These are phyloP conservation scores for Taenioides sp. DNA, from an alignment of 2,797 vertebrate genomes.

Conservation along the genomic window DNA sequence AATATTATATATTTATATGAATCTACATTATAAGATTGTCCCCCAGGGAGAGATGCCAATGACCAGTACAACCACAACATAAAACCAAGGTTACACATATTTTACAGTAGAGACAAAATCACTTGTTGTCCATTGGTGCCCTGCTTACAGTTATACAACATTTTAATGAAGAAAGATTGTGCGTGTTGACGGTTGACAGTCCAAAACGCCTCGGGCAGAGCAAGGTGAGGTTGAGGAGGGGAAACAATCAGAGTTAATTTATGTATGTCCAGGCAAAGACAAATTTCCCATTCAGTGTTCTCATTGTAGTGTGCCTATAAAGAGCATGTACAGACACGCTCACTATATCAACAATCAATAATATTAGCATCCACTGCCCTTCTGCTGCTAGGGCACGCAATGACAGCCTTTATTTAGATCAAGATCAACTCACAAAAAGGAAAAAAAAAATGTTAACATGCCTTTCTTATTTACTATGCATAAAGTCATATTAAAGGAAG, in stretches of 20 bases:
- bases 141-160: constrained; percentile 9
- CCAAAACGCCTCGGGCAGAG: constrained; percentile 18
- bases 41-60: background rate
- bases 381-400: constrained; percentile 4
- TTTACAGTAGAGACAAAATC: background rate
- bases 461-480: background rate
- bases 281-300: constrained; percentile 17
- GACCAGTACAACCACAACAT: background rate
- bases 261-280: constrained; percentile 11
- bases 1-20: background rate
- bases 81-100: constrained; percentile 9
- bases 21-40: background rate
- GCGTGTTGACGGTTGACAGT: constrained; percentile 15
- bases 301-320: constrained; percentile 13
- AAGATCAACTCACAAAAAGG: background rate
- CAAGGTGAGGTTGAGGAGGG: constrained; percentile 35
- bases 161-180: constrained; percentile 33
- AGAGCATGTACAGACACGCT: constrained; percentile 2
- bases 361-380: constrained; percentile 9
- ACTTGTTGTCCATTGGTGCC: constrained; percentile 1
- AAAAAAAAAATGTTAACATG: background rate
- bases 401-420: constrained; percentile 1
- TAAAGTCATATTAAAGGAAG: background rate
- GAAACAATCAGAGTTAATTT: constrained; percentile 21
- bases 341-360: constrained; percentile 15